Evolutionary conservation across 2,888 invertebrate genomes (phyloP).

Genomic region (Hetaerina titia): DNA sequence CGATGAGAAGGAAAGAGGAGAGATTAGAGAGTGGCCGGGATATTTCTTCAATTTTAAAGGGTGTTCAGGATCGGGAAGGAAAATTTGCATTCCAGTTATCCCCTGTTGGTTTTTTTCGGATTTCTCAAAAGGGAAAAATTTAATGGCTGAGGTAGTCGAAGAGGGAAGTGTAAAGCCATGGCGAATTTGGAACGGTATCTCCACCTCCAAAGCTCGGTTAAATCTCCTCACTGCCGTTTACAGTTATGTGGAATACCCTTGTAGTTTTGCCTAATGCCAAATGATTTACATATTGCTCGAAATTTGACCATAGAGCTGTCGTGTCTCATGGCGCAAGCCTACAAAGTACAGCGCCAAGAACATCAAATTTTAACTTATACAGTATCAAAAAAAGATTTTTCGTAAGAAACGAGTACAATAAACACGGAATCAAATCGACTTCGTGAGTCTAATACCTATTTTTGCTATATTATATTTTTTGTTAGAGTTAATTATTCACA

Average conservation of each 20-base stretch:
- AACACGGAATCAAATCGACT: too few relatives aligned
- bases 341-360: too few relatives aligned
- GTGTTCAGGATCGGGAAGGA: not conserved
- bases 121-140: not conserved
- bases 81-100: conserved; percentile 22
- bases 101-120: not conserved
- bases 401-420: too few relatives aligned
- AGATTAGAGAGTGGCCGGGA: not conserved
- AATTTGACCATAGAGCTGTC: too few relatives aligned
- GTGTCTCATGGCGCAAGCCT: too few relatives aligned
- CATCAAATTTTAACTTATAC: too few relatives aligned
- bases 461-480: too few relatives aligned
- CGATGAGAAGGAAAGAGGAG: not conserved
- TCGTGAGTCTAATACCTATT: too few relatives aligned
- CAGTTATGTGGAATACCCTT: not conserved
- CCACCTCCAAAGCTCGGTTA: not conserved
- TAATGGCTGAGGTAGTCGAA: not conserved
- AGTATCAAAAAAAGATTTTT: too few relatives aligned
- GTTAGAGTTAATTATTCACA: too few relatives aligned
- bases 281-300: too few relatives aligned
- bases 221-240: not conserved
- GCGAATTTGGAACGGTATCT: conserved; percentile 14
- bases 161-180: conserved; percentile 15
- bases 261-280: too few relatives aligned
- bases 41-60: not conserved